These are phyloP conservation scores for Drosophila sp. DNA, from an alignment of 1,140 invertebrate species.

Conservation along the genomic window DNA sequence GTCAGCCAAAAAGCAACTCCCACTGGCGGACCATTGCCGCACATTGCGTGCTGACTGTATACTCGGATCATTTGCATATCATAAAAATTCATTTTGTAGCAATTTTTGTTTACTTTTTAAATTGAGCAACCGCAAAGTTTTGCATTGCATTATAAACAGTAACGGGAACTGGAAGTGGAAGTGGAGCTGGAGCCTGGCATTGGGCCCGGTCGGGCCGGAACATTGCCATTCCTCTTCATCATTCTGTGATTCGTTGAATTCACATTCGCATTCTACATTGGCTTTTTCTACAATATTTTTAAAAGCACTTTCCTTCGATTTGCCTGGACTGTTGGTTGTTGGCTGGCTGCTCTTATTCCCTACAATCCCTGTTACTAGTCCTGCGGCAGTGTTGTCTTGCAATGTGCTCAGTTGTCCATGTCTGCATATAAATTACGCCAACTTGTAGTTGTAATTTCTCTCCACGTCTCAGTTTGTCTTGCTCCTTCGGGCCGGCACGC, in stretches of 20 bases:
- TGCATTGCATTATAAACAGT: slow-evolving; percentile 71
- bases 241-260: neutral
- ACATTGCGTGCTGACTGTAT: slow-evolving; percentile 30
- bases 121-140: slow-evolving; percentile 80
- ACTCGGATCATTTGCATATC: slow-evolving; percentile 65
- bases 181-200: too few relatives aligned
- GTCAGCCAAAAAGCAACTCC: slow-evolving; percentile 7
- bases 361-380: slow-evolving; percentile 6
- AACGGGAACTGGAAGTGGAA: slow-evolving; percentile 42
- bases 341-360: neutral
- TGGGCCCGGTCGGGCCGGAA: too few relatives aligned
- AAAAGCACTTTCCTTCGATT: slow-evolving; percentile 49
- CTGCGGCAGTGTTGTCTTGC: slow-evolving; percentile 49
- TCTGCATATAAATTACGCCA: slow-evolving; percentile 77
- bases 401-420: slow-evolving; percentile 67
- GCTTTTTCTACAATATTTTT: slow-evolving; percentile 41
- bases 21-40: slow-evolving; percentile 28
- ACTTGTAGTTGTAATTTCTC: slow-evolving; percentile 74
- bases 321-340: slow-evolving; percentile 36
- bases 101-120: slow-evolving; percentile 76
- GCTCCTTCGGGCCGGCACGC: slow-evolving; percentile 47
- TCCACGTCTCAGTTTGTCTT: slow-evolving; percentile 70
- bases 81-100: slow-evolving; percentile 78
- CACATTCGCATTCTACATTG: slow-evolving; percentile 23
- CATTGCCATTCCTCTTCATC: too few relatives aligned